Evolutionary conservation across 2,888 invertebrate genomes (phyloP), one percentile per base, ranked within the genome.

Genomic region (Hyalella azteca): DNA sequence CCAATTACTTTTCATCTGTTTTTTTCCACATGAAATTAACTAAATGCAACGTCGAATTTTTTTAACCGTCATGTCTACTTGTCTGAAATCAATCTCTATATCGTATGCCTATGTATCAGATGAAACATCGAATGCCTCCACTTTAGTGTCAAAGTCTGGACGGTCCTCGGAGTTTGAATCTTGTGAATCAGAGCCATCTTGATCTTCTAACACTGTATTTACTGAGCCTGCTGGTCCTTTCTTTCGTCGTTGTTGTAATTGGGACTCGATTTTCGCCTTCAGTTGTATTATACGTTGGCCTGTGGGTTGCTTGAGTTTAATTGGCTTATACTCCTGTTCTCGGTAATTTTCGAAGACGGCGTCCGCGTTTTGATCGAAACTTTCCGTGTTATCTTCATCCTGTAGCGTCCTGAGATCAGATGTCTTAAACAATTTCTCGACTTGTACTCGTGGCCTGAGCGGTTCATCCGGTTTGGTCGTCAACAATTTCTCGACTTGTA

Each of bases 261-360:
- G 84, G 9, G 39, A 26, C 41, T 84, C 84, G 22, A 84, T 84
- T 19, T 77, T 76, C 13, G 78, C 78, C 22, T 81, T 66, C 39
- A 84, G 81, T 4, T 76, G 76, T 15, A 54, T 79, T n/a, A 84
- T 80, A 50, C 50, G 78, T 40, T 79, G 66, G 19, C 84, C 84
- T 19, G n/a, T 48, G 19, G 84, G 79, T 39, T 81, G 77, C 60
- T 81, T 84, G 4, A 84, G 78, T 60, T 84, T 84, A 19, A 84
- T 84, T 7, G 66, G 73, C 41, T 73, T 45, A 22, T 79, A 48
- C n/a, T 78, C 60, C 36, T 49, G 49, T 5, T n/a, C n/a, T 29
- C 36, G 22, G 36, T 66, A 66, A 29, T 36, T 66, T 32, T 29
- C 29, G 36, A 36, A 66, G 29, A 66, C 32, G 19, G 36, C 66